Evolutionary conservation across 2,888 invertebrate genomes (phyloP).

Genomic region (Agriotes lineatus): DNA sequence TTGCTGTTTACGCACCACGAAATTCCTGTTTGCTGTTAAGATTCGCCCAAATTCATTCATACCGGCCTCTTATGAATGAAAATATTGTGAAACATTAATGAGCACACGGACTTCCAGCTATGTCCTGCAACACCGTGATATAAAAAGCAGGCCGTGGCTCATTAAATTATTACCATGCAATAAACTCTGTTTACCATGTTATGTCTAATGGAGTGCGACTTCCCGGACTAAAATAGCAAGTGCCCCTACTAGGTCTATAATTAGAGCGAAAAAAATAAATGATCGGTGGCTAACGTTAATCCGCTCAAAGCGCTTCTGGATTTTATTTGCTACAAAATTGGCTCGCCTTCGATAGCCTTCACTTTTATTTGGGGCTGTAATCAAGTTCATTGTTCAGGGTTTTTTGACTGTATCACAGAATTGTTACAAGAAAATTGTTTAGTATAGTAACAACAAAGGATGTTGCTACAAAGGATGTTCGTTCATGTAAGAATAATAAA

Average conservation of each 20-base stretch:
- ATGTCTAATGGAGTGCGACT: conserved; percentile 10
- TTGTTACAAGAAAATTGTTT: too few relatives aligned
- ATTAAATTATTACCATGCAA: conserved; percentile 6
- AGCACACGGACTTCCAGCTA: conserved; percentile 3
- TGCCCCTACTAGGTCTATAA: conserved; percentile 5
- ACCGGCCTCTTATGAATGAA: conserved; percentile 14
- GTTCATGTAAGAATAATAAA: too few relatives aligned
- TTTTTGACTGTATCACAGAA: too few relatives aligned
- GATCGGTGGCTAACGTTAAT: not conserved
- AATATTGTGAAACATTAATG: conserved; percentile 17
- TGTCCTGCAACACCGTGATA: not conserved
- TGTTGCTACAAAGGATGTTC: too few relatives aligned
- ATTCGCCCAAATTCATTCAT: conserved; percentile 29
- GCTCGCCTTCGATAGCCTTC: too few relatives aligned
- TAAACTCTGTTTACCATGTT: conserved; percentile 1
- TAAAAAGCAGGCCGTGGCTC: not conserved
- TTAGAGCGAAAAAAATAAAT: conserved; percentile 15
- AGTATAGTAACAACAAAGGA: too few relatives aligned
- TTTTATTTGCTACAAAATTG: not conserved
- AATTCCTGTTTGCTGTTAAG: conserved; percentile 23
- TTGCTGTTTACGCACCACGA: conserved; percentile 16
- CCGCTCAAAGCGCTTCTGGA: not conserved
- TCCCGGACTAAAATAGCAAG: not conserved
- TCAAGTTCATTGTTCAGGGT: too few relatives aligned
- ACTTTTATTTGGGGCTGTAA: too few relatives aligned